Evolutionary conservation across 2,113 vertebrate genomes (phyloP), one percentile per base, ranked within the genome.

Genomic region (Varanus komodoensis): DNA sequence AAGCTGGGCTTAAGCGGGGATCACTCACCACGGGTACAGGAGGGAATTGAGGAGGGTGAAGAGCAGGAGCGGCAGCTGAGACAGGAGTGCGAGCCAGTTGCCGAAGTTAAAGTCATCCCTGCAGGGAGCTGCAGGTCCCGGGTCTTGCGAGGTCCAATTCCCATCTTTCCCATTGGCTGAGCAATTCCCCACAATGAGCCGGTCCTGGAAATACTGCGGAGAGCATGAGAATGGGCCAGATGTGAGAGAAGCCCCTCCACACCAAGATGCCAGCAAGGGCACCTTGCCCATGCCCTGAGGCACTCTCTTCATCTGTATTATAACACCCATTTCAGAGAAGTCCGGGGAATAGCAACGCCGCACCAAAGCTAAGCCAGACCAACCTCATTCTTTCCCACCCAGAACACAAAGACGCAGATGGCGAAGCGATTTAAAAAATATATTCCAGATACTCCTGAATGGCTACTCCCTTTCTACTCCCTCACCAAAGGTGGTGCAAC

Each of bases 1-100:
- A 50, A 14, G 73, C 21, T 17, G 68, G 29, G 38, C 14, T 14
- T 38, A 77, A 4, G 38, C 23, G 4, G 0, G 81, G 27, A 69
- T 29, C 14, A 17, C 97, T 97, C 92, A 99, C 98, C 98, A 96
- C 85, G 97, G 98, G 91, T 99, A 98, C 38, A 99, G 96, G 93
- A 99, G 93, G 89, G 98, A 99, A 97, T 98, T 99, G 93, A 99
- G 98, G 50, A 98, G 95, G 0, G 98, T 99, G 96, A 98, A 99
- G 4, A 99, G 95, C 89, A 99, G 96, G 90, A 98, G 94, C 2
- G 98, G 98, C 84, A 99, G 98, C 97, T 98, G 98, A 87, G 98
- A 98, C 2, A 98, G 97, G 38, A 99, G 96, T 0, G 98, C 98
- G 97, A 99, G 98, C 98, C 98, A 98, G 96, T 98, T 99, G 96